Conservation (phyloP, 2,888 invertebrate genomes). For the Pterostichus madidus region DNA sequence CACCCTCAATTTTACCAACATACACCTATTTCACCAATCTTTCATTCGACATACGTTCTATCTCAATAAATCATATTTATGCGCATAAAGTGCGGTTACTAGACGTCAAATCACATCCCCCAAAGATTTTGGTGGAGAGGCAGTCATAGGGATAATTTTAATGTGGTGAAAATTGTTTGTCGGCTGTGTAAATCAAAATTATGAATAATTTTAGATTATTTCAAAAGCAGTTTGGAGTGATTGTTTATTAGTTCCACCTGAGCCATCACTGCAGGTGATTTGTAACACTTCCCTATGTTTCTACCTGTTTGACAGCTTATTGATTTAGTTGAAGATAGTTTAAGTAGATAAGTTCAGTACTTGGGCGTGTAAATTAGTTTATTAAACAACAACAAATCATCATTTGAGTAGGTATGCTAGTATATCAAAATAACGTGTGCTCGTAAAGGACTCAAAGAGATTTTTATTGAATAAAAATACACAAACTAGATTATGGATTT, state of each 20-base stretch:
- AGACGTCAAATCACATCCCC: too few relatives aligned
- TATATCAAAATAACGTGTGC: slow-evolving; percentile 41
- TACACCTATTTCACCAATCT: too few relatives aligned
- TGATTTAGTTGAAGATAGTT: slow-evolving; percentile 42
- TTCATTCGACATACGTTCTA: too few relatives aligned
- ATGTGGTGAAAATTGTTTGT: too few relatives aligned
- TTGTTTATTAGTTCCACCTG: not conserved
- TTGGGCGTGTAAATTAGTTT: slow-evolving; percentile 30
- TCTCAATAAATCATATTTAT: too few relatives aligned
- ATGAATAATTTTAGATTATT: not conserved
- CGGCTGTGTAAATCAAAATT: not conserved
- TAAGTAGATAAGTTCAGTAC: not conserved
- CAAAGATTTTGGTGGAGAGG: too few relatives aligned
- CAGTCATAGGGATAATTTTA: too few relatives aligned
- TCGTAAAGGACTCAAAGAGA: slow-evolving; percentile 35
- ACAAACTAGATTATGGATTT: slow-evolving; percentile 62
- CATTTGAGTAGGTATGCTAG: slow-evolving; percentile 9
- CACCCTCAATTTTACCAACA: too few relatives aligned
- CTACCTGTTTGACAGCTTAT: slow-evolving; percentile 40
- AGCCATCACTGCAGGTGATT: slow-evolving; percentile 15
- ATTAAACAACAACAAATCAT: slow-evolving; percentile 50
- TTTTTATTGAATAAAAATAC: slow-evolving; percentile 55
- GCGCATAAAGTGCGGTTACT: too few relatives aligned
- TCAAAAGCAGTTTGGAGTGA: not conserved
- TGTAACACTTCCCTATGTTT: slow-evolving; percentile 15